phyloP scores from a whole-genome alignment of 2,888 invertebrate species.

The Calliopum simillimum region DNA sequence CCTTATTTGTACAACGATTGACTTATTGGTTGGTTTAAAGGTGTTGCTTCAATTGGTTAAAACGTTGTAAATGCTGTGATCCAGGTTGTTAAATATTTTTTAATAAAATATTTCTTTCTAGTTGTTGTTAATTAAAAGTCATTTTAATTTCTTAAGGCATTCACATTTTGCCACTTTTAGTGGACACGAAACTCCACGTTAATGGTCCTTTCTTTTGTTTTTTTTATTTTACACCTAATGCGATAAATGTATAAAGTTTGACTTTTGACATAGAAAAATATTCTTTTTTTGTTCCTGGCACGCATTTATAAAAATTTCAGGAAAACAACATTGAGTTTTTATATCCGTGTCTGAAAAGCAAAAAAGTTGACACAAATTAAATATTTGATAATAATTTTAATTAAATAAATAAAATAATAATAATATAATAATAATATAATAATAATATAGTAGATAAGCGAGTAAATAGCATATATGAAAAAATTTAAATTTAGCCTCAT shows the following conservation, averaged over 20 bases:
- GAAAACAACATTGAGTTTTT: constrained; percentile 48
- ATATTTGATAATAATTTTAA: not conserved
- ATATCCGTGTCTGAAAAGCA: constrained; percentile 44
- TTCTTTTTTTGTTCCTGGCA: constrained; percentile 61
- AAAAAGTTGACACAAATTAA: constrained; percentile 3
- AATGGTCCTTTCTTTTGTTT: constrained; percentile 17
- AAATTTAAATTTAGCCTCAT: too few species aligned
- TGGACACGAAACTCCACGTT: constrained; percentile 41
- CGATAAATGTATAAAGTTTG: constrained; percentile 62
- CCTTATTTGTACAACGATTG: constrained; percentile 23
- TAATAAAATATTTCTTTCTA: too few species aligned
- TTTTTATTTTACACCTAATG: constrained; percentile 64
- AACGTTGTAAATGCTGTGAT: constrained; percentile 17
- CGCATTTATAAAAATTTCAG: constrained; percentile 61
- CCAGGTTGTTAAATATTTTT: constrained; percentile 15
- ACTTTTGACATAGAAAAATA: constrained; percentile 62
- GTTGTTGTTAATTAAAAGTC: constrained; percentile 6
- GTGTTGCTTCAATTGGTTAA: constrained; percentile 8
- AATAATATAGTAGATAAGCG: too few species aligned
- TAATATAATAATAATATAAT: too few species aligned
- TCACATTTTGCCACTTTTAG: constrained; percentile 38
- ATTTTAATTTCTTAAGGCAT: constrained; percentile 16
- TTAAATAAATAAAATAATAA: too few species aligned
- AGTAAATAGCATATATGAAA: too few species aligned
- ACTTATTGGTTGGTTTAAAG: constrained; percentile 6